These are phyloP conservation scores for Cremastinae sp. DNA, from an alignment of 2,888 invertebrate species.

Conservation along the genomic window DNA sequence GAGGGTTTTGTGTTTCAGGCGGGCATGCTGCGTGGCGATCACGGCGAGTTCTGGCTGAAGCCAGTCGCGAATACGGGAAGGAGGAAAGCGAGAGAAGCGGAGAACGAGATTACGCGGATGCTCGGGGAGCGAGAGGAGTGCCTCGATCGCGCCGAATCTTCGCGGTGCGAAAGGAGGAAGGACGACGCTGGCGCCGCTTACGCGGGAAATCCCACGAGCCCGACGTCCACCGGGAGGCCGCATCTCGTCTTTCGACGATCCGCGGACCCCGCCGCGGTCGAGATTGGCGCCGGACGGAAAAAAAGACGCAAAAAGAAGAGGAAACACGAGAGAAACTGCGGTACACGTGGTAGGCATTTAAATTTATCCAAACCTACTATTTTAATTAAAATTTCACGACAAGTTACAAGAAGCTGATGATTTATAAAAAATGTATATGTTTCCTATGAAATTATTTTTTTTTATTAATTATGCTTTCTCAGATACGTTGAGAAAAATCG, in stretches of 20 bases:
- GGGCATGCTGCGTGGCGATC: conserved; percentile 75
- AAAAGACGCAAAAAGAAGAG: conserved; percentile 79
- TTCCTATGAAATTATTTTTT: too few species aligned
- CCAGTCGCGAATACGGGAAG: conserved; percentile 70
- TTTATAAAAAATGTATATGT: too few species aligned
- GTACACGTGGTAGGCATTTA: conserved; percentile 77
- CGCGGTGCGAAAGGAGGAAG: conserved; percentile 26
- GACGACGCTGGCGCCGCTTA: conserved; percentile 52
- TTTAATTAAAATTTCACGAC: too few species aligned
- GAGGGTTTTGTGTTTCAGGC: conserved; percentile 73
- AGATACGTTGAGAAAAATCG: too few species aligned
- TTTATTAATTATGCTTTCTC: too few species aligned
- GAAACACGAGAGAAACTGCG: conserved; percentile 81
- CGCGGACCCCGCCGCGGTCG: conserved; percentile 60
- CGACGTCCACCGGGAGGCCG: conserved; percentile 67
- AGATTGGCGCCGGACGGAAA: conserved; percentile 66
- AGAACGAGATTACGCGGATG: conserved; percentile 60
- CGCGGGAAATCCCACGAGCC: conserved; percentile 55
- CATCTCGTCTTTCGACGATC: conserved; percentile 69
- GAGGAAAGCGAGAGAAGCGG: conserved; percentile 52
- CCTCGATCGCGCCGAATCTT: conserved; percentile 13
- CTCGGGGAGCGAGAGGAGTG: conserved; percentile 42
- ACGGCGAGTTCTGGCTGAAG: conserved; percentile 79
- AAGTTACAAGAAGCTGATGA: too few species aligned
- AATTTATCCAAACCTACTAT: not conserved